phyloP scores from a whole-genome alignment of 2,888 invertebrate species.

The Drosophila anceps region DNA sequence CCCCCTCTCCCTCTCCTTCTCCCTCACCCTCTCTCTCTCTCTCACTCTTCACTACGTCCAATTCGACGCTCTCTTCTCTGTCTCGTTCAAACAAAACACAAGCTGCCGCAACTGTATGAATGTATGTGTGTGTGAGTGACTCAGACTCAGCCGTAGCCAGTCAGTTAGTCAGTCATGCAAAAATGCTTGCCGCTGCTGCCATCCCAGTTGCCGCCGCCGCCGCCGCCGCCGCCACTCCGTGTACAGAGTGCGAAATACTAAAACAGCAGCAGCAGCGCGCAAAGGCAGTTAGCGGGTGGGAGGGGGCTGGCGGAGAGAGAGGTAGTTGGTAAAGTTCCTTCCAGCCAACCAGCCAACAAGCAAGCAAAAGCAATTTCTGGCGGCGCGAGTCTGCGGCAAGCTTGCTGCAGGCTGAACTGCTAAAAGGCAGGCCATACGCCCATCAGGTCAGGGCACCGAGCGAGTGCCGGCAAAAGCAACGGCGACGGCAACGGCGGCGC shows the following conservation, averaged over 20 bases:
- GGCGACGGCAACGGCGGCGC: conserved; percentile 43
- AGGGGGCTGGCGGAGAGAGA: conserved; percentile 7
- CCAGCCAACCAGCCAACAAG: conserved; percentile 40
- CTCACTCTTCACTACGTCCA: neutral
- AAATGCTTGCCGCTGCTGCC: conserved; percentile 60
- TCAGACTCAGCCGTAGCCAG: conserved; percentile 65
- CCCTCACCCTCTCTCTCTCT: neutral
- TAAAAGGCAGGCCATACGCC: conserved; percentile 65
- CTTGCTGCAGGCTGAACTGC: conserved; percentile 68
- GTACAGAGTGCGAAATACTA: conserved; percentile 77
- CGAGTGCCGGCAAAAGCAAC: conserved; percentile 22
- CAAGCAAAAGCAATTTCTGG: conserved; percentile 78
- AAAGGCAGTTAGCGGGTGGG: conserved; percentile 27
- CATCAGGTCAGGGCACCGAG: conserved; percentile 43
- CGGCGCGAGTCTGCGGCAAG: conserved; percentile 71
- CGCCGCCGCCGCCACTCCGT: conserved; percentile 52
- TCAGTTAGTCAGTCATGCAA: conserved; percentile 74
- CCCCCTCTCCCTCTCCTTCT: neutral
- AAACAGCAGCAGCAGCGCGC: conserved; percentile 61
- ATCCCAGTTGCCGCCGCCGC: conserved; percentile 26
- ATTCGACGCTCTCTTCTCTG: conserved; percentile 13
- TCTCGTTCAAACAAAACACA: conserved; percentile 25
- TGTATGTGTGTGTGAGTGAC: conserved; percentile 62
- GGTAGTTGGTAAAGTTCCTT: conserved; percentile 52
- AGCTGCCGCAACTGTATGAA: conserved; percentile 45